These are phyloP conservation scores for Staurois parvus DNA, from an alignment of 2,797 vertebrate species.

Conservation along the genomic window DNA sequence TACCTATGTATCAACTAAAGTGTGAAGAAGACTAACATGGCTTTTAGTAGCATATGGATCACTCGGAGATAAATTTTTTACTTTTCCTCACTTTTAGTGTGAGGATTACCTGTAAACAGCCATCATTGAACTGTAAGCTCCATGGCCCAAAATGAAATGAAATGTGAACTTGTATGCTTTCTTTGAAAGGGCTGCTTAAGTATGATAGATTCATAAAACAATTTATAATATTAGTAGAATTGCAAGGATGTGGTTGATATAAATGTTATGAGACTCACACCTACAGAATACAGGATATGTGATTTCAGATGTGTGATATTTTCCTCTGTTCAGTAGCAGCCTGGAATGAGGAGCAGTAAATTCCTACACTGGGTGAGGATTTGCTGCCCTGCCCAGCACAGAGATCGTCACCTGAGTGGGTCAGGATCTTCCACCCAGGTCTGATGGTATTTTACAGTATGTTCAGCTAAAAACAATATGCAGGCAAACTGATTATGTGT, in stretches of 20 bases:
- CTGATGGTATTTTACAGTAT: not conserved
- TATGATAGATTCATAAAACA: not conserved
- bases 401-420: slow-evolving; percentile 46
- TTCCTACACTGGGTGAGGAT: slow-evolving; percentile 51
- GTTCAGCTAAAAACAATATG: not conserved
- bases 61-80: too few species aligned
- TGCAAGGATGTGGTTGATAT: not conserved
- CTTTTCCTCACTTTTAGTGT: too few species aligned
- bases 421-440: slow-evolving; percentile 61
- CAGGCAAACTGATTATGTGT: not conserved
- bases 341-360: slow-evolving; percentile 42
- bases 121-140: too few species aligned
- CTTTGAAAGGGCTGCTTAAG: not conserved
- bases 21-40: too few species aligned
- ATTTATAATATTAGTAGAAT: not conserved
- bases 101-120: too few species aligned
- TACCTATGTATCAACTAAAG: too few species aligned
- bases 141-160: not conserved
- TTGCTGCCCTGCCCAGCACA: slow-evolving; percentile 41
- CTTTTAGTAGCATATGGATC: too few species aligned
- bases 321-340: not conserved
- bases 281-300: not conserved
- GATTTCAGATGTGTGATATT: slow-evolving; percentile 20
- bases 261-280: not conserved
- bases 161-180: not conserved